Evolutionary conservation across 2,797 vertebrate genomes (phyloP).

Genomic region (Leuciscus waleckii): DNA sequence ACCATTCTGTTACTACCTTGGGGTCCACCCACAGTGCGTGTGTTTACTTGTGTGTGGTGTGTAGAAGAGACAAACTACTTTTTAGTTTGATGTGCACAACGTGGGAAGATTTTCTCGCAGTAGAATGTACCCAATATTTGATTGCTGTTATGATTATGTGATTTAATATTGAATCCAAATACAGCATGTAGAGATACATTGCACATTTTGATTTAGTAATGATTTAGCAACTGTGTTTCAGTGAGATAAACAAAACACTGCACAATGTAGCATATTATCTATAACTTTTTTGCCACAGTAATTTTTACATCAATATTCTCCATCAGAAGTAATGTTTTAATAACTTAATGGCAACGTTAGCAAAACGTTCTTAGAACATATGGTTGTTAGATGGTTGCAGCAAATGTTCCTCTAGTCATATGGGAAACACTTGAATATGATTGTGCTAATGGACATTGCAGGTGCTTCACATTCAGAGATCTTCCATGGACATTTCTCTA

Average conservation of each 20-base stretch:
- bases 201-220: neutral
- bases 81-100: neutral
- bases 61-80: constrained; percentile 11
- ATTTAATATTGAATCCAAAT: constrained; percentile 29
- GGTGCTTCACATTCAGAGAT: neutral
- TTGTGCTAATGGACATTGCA: neutral
- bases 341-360: neutral
- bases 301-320: neutral
- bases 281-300: neutral
- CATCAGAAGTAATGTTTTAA: neutral
- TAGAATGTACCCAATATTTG: neutral
- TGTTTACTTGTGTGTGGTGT: constrained; percentile 19
- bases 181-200: neutral
- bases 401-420: neutral
- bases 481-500: neutral
- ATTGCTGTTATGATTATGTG: neutral
- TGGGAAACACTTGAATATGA: neutral
- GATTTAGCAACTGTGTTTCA: neutral
- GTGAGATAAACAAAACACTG: neutral
- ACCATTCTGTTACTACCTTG: neutral
- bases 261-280: neutral
- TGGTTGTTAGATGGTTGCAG: neutral
- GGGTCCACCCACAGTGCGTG: constrained; percentile 17
- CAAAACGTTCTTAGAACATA: neutral
- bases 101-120: constrained; percentile 4